Evolutionary conservation across 2,797 vertebrate species (phyloP), one percentile per base, ranked within the genome.

Genomic region (Alfaro cultratus): DNA sequence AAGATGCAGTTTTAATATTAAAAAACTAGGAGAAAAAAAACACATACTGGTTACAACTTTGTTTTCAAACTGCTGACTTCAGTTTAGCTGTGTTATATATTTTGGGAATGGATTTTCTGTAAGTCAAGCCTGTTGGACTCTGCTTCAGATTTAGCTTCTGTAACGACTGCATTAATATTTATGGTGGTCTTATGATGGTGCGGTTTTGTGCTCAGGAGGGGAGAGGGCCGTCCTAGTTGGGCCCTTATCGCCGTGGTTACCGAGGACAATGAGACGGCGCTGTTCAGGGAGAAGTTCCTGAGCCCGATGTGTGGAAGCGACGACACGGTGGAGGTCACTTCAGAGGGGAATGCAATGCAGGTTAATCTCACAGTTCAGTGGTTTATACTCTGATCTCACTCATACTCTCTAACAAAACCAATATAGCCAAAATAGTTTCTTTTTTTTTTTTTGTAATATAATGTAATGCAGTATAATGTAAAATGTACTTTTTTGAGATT

Each of bases 231-330:
- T 36, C 96, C 96, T 46, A 75, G 73, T 86, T 97, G 96, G 96
- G 94, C 95, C 9, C 78, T 97, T 85, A 95, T 97, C 12, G 94
- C 94, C 41, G 90, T 94, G 46, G 64, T 97, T 62, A 91, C 92
- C 0, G 92, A 96, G 85, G 77, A 88, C 86, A 91, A 86, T 0
- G 95, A 97, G 91, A 96, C 96, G 0, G 47, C 83, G 76, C 93
- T 97, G 82, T 97, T 97, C 93, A 94, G 87, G 77, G 93, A 95
- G 86, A 97, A 97, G 94, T 97, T 97, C 72, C 84, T 90, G 73
- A 94, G 95, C 92, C 95, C 95, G 93, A 79, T 79, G 1, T 53
- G 62, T 18, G 29, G 18, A 21, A 76, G n/a, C 0, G 76, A 31
- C 41, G 73, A 16, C 80, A 9, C 8, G 23, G 84, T 84, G 72